Evolutionary conservation across 2,888 invertebrate genomes (phyloP), one percentile per base, ranked within the genome.

Genomic region (Cephus pygmeus): DNA sequence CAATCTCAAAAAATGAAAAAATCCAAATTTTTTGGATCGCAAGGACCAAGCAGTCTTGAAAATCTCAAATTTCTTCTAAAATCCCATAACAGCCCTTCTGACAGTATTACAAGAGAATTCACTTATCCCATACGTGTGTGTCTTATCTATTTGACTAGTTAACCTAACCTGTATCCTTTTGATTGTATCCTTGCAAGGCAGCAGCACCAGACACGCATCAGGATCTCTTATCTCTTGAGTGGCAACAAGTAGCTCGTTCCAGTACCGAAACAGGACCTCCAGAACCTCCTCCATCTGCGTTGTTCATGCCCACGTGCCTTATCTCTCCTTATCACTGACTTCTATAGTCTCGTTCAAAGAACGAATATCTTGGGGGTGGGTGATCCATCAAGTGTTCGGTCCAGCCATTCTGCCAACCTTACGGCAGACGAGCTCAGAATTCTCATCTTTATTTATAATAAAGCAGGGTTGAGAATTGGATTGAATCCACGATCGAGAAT

Each of bases 21-120:
- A 15, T 15, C 15, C 15, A 40, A 4, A 40, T 40, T 23, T 40
- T 23, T 40, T 40, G 33, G 33, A 33, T 33, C 12, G 4, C 15
- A 40, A 40, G 23, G 6, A 40, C 15, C 23, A 40, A 6, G 40
- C 9, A 56, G 23, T 56, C 23, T 15, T 23, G 2, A 56, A 2
- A 23, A 56, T 23, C 56, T 56, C 56, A 15, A 56, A 56, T 56
- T 56, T 56, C 23, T 23, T 56, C 2, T 56, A 23, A 15, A 56
- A 56, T 56, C 56, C 23, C 9, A 6, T 4, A 56, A 9, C 23
- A 56, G 23, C 23, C 6, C 56, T 56, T 56, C 23, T 9, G 56
- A 0, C 56, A 23, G 56, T 56, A 83, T 83, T 86, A 86, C 86
- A 85, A 80, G 81, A 77, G 78, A 77, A 77, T 75, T 75, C 77